phyloP scores from a whole-genome alignment of 2,797 vertebrate genomes.

The Erethizon dorsatum region DNA sequence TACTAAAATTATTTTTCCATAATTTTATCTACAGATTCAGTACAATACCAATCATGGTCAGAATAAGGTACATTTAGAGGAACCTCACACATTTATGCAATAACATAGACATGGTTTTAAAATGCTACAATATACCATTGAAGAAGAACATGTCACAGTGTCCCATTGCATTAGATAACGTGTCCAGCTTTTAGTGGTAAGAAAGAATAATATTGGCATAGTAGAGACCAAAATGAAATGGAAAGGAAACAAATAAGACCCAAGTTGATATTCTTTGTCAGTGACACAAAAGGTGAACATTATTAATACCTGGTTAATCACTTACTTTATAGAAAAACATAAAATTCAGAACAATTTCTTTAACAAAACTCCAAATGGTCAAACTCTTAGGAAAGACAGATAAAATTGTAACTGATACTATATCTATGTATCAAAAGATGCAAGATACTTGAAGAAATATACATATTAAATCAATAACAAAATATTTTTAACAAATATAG shows the following conservation, averaged over 20 bases:
- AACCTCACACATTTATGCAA: not conserved
- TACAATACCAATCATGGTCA: not conserved
- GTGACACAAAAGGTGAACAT: not conserved
- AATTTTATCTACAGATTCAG: not conserved
- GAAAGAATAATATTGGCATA: not conserved
- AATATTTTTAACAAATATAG: not conserved
- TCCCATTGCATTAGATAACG: not conserved
- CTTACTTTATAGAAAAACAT: not conserved
- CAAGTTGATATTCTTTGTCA: not conserved
- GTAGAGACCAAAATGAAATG: not conserved
- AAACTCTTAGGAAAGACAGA: not conserved
- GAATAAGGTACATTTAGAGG: not conserved
- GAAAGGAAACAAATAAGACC: not conserved
- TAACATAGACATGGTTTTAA: not conserved
- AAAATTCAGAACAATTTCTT: not conserved
- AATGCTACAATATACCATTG: not conserved
- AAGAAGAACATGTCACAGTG: not conserved
- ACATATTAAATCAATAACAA: not conserved
- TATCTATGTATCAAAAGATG: not conserved
- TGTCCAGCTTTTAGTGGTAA: not conserved
- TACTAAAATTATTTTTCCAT: not conserved
- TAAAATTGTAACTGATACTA: not conserved
- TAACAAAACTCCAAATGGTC: not conserved
- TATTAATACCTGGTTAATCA: no score
- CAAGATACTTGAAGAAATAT: not conserved